phyloP scores from a whole-genome alignment of 1,140 invertebrate species.

The Halyomorpha halys region DNA sequence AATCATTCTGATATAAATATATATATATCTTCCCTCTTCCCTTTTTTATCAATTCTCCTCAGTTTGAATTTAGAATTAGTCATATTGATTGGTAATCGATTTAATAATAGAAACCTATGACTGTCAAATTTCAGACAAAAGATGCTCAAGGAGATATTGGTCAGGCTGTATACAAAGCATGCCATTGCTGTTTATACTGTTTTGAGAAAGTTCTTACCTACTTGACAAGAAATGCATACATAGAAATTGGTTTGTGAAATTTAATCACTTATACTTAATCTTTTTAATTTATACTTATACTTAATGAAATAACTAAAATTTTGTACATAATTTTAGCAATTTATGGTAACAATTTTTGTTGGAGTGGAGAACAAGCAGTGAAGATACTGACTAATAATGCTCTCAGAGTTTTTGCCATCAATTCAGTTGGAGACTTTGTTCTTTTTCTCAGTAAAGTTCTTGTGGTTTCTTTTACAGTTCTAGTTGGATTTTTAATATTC shows the following conservation, averaged over 20 bases:
- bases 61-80: too few species aligned
- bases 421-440: constrained; percentile 68
- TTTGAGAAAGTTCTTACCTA: constrained; percentile 64
- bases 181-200: constrained; percentile 60
- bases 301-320: constrained; percentile 31
- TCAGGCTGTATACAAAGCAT: constrained; percentile 44
- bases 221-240: constrained; percentile 65
- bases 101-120: too few species aligned
- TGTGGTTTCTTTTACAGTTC: constrained; percentile 51
- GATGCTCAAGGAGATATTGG: constrained; percentile 35
- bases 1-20: too few species aligned
- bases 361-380: constrained; percentile 51
- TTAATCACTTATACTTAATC: not conserved
- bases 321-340: constrained; percentile 48
- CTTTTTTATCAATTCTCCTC: too few species aligned
- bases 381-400: constrained; percentile 49
- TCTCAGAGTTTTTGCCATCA: constrained; percentile 58
- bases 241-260: constrained; percentile 52
- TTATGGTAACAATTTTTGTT: constrained; percentile 57
- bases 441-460: constrained; percentile 61
- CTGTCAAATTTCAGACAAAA: not conserved
- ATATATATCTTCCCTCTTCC: too few species aligned
- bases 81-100: too few species aligned
- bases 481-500: constrained; percentile 49
- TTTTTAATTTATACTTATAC: not conserved